Conservation (phyloP, 1,140 invertebrate genomes). For the Oreohelix idahoensis region DNA sequence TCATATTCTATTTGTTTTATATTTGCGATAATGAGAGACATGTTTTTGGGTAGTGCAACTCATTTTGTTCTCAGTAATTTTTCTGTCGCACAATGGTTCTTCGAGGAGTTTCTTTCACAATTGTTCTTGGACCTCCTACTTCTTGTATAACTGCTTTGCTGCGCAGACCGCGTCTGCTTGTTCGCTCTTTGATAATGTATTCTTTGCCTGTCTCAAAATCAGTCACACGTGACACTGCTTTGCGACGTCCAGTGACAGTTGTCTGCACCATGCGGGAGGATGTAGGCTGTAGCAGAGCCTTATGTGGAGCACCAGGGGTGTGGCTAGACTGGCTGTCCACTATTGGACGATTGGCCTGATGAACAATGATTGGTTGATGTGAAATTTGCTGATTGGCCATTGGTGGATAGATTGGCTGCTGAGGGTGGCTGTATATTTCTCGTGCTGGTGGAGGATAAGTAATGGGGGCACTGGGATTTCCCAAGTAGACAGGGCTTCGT, state of each 20-base stretch:
- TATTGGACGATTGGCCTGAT: neutral
- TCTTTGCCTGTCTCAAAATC: conserved; percentile 17
- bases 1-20: no score
- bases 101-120: conserved; percentile 16
- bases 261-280: neutral
- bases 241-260: neutral
- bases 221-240: neutral
- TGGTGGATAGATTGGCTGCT: neutral
- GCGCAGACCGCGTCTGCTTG: neutral
- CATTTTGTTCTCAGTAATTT: neutral
- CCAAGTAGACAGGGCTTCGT: neutral
- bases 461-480: neutral
- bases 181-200: conserved; percentile 4
- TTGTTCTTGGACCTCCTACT: conserved; percentile 14
- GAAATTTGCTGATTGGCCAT: neutral
- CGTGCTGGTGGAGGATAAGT: neutral
- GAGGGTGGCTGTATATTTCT: neutral
- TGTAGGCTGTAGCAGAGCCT: neutral
- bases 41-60: no score
- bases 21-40: no score
- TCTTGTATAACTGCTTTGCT: conserved; percentile 17
- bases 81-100: conserved; percentile 14
- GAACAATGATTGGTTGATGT: conserved; percentile 6
- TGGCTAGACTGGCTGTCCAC: neutral
- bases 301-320: neutral